phyloP scores from a whole-genome alignment of 2,113 vertebrate genomes.

The Tiliqua scincoides region DNA sequence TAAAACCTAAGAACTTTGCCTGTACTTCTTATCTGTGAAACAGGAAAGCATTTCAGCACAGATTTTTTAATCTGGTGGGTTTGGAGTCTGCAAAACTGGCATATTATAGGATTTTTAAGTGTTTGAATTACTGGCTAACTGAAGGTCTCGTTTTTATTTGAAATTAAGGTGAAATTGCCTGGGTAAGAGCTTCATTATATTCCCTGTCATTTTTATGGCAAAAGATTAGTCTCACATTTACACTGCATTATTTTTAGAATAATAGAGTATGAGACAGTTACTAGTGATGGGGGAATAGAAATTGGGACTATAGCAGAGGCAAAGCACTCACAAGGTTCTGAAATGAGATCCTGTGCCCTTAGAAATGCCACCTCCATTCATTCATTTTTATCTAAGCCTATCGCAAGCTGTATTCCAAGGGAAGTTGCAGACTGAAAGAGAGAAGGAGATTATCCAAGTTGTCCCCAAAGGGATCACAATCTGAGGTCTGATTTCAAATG shows the following conservation, averaged over 20 bases:
- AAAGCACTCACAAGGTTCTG: not conserved
- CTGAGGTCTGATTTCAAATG: no score
- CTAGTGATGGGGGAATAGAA: constrained; percentile 7
- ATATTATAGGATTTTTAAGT: not conserved
- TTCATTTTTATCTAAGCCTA: not conserved
- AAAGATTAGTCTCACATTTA: constrained; percentile 27
- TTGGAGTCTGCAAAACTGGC: not conserved
- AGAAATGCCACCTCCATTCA: not conserved
- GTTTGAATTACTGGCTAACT: constrained; percentile 20
- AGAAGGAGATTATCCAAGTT: not conserved
- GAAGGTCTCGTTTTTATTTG: constrained; percentile 27
- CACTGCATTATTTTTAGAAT: constrained; percentile 23
- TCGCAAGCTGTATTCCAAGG: not conserved
- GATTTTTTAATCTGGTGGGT: not conserved
- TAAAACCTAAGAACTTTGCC: not conserved
- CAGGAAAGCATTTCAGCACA: not conserved
- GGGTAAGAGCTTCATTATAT: constrained; percentile 20
- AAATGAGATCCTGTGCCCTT: not conserved
- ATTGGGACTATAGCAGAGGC: not conserved
- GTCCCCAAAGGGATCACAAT: not conserved
- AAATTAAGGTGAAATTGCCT: constrained; percentile 40
- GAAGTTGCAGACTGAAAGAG: not conserved
- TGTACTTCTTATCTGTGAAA: not conserved
- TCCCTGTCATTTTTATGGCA: constrained; percentile 28
- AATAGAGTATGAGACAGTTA: constrained; percentile 9